These are phyloP conservation scores for Sebastes iracundus DNA, from an alignment of 2,797 vertebrate genomes.

Conservation along the genomic window DNA sequence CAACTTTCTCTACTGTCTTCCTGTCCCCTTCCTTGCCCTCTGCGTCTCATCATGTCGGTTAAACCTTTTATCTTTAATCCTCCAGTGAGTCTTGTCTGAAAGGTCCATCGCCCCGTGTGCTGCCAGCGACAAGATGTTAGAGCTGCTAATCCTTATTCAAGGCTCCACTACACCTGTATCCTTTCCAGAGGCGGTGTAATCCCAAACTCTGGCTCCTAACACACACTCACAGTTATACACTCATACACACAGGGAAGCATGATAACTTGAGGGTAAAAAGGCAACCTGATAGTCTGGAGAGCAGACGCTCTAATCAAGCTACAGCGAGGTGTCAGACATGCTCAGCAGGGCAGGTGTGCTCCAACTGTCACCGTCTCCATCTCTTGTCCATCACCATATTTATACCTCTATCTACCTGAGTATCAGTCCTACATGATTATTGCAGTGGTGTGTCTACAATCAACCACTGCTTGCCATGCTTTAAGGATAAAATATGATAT, in stretches of 20 bases:
- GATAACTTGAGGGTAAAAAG: slow-evolving; percentile 22
- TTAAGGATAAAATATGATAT: slow-evolving; percentile 11
- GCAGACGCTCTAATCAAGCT: slow-evolving; percentile 17
- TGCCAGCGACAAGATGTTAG: slow-evolving; percentile 56
- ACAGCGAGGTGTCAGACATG: slow-evolving; percentile 54
- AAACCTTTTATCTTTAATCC: slow-evolving; percentile 61
- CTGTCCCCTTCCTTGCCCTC: neutral
- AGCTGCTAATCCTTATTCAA: slow-evolving; percentile 71
- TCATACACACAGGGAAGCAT: neutral
- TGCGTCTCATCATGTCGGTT: slow-evolving; percentile 24
- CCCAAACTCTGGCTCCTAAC: slow-evolving; percentile 38
- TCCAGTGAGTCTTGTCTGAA: slow-evolving; percentile 45
- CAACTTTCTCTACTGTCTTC: slow-evolving; percentile 13
- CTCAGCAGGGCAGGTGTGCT: slow-evolving; percentile 59
- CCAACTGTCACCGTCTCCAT: slow-evolving; percentile 33
- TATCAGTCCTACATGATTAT: slow-evolving; percentile 40
- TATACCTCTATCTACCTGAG: slow-evolving; percentile 13
- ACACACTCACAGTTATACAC: neutral
- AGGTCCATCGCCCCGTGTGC: slow-evolving; percentile 41
- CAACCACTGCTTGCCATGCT: slow-evolving; percentile 10
- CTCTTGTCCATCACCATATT: slow-evolving; percentile 9
- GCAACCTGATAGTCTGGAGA: slow-evolving; percentile 34
- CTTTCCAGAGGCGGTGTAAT: slow-evolving; percentile 53
- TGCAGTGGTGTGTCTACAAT: neutral
- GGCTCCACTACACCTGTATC: slow-evolving; percentile 60